Conservation (phyloP, 92 coral and sea anemone species). For the Parazoanthus darwini region DNA sequence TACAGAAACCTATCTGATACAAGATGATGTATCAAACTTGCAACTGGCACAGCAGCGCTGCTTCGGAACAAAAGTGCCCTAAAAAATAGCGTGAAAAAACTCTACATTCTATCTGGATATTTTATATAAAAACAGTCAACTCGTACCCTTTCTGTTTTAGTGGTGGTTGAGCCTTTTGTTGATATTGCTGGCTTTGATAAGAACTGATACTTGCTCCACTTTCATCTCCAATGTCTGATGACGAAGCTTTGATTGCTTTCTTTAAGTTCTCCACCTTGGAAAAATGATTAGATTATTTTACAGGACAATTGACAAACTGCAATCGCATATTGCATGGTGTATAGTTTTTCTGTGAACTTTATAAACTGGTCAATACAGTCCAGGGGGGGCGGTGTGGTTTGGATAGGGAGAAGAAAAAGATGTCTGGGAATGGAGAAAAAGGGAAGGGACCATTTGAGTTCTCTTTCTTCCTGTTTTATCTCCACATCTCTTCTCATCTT, state of each 20-base stretch:
- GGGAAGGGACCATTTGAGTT: no score
- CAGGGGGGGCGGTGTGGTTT: no score
- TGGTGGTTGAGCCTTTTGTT: constrained; percentile 79
- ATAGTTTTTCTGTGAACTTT: no score
- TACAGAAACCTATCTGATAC: no score
- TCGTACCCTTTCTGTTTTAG: constrained; percentile 84
- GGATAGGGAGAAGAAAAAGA: background rate
- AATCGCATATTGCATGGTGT: background rate
- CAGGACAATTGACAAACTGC: background rate
- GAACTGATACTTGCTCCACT: constrained; percentile 66
- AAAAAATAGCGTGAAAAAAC: no score
- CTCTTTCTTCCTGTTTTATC: no score
- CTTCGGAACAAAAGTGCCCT: background rate
- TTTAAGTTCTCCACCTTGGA: constrained; percentile 88
- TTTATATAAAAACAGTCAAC: background rate
- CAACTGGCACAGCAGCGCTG: no score
- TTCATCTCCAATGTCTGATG: constrained; percentile 88
- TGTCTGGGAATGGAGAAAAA: no score
- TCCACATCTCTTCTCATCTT: no score
- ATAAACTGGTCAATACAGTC: no score
- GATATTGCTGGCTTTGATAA: constrained; percentile 89
- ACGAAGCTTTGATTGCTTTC: constrained; percentile 97
- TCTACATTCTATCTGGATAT: background rate
- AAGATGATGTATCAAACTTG: no score
- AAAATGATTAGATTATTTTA: background rate